Evolutionary conservation across 2,888 invertebrate genomes (phyloP), one percentile per base, ranked within the genome.

Genomic region (Patella ulyssiponensis): DNA sequence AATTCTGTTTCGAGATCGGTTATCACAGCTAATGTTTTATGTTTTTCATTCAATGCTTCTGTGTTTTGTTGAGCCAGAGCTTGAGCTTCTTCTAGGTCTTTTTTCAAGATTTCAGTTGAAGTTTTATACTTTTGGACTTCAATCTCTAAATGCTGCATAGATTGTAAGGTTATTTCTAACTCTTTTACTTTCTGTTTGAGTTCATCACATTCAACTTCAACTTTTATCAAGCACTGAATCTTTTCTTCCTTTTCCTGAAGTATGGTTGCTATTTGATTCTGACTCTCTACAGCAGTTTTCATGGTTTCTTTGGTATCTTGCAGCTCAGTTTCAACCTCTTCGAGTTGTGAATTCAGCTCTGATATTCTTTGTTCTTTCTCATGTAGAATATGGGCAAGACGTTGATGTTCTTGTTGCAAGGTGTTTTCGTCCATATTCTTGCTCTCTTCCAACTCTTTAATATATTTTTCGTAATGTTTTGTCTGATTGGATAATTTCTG

Each of bases 391-490:
- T 85, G 81, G 71, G 85, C 69, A 4, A 86, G 52, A 44, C 82
- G 78, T 71, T 83, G 77, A 73, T 85, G 83, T 53, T 88, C 84
- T 52, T 78, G 75, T 73, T 86, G 80, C 53, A 88, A 56, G 12
- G 81, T 80, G 44, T 77, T 79, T 15, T 77, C 71, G 80, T 85
- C 84, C 74, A 80, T 77, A n/a, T 86, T 82, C 71, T 81, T 80
- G 33, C 79, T 75, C 56, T 80, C 76, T 64, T 85, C 80, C 44
- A 88, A 72, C 27, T 87, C 84, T 74, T 84, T 76, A 71, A 87
- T 82, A 58, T 83, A 86, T 54, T 78, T 78, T 53, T 88, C 86
- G 81, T 85, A 86, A 64, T 87, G 84, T 71, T 82, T 78, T n/a
- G 80, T 77, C 77, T 85, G 82, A 44, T 79, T 79, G 20, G 82